Evolutionary conservation across 2,113 vertebrate species (phyloP).

Genomic region (Cyanoliseus patagonus): DNA sequence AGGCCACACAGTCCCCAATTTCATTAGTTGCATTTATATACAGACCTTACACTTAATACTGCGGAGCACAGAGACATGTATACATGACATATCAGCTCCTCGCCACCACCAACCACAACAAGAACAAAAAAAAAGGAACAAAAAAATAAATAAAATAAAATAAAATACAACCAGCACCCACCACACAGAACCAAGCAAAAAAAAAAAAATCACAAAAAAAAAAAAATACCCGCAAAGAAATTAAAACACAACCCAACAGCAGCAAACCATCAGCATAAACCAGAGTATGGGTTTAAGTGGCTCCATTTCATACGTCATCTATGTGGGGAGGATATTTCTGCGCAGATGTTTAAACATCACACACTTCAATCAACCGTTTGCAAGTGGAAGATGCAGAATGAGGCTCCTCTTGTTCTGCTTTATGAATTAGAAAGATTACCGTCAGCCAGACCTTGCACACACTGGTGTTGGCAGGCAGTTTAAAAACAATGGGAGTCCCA

Average conservation of each 20-base stretch:
- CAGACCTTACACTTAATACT: constrained; percentile 5
- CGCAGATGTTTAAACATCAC: background rate
- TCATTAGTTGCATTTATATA: constrained; percentile 70
- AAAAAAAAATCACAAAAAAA: too few relatives aligned
- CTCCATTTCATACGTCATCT: background rate
- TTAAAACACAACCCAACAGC: background rate
- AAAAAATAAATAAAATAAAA: background rate
- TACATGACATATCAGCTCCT: background rate
- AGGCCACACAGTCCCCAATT: constrained; percentile 55
- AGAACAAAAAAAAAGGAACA: too few relatives aligned
- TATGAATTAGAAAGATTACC: background rate
- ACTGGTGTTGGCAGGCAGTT: too few relatives aligned
- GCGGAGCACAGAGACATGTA: background rate
- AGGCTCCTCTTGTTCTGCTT: background rate
- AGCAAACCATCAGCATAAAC: background rate
- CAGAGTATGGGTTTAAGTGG: background rate
- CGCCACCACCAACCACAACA: background rate
- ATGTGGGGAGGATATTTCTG: background rate
- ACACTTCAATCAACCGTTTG: background rate
- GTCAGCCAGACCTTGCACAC: background rate
- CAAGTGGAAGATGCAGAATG: background rate
- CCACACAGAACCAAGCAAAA: background rate
- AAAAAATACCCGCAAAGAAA: background rate
- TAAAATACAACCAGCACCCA: background rate
- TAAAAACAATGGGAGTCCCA: background rate